phyloP scores from a whole-genome alignment of 2,888 invertebrate species.

The Neoscelio sp. region DNA sequence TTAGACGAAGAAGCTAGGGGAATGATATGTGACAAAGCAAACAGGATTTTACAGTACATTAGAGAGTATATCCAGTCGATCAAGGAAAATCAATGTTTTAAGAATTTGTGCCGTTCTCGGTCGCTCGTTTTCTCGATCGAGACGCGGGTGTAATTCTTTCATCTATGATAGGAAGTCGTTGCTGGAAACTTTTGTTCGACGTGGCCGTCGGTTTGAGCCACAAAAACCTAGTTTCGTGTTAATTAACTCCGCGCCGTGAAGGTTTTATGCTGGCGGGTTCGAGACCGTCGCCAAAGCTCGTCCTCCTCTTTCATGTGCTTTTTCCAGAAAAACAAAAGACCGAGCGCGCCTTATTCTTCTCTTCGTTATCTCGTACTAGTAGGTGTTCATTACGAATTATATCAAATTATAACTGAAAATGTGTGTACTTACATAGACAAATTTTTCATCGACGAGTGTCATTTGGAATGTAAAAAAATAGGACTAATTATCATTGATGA shows the following conservation, averaged over 20 bases:
- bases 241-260: slow-evolving; percentile 69
- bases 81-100: too few relatives aligned
- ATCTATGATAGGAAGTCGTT: too few relatives aligned
- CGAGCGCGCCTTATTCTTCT: slow-evolving; percentile 26
- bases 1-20: background rate
- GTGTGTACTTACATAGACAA: background rate
- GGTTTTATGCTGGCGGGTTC: slow-evolving; percentile 38
- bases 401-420: slow-evolving; percentile 19
- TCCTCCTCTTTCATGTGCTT: slow-evolving; percentile 19
- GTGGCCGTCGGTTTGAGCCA: too few relatives aligned
- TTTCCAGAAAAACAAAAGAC: slow-evolving; percentile 58
- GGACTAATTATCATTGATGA: too few relatives aligned
- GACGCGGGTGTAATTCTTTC: too few relatives aligned
- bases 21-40: slow-evolving; percentile 7
- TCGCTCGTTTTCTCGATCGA: too few relatives aligned
- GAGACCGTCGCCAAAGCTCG: slow-evolving; percentile 39
- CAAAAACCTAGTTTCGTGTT: slow-evolving; percentile 69
- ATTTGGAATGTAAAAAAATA: too few relatives aligned
- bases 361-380: slow-evolving; percentile 30
- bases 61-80: too few relatives aligned
- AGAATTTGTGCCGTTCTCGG: too few relatives aligned
- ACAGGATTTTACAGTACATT: background rate
- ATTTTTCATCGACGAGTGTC: too few relatives aligned
- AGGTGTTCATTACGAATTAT: slow-evolving; percentile 46
- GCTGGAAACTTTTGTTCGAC: too few relatives aligned